A percentile compares a stretch with the other conserved stretches of the same genome.
These are phyloP conservation scores for Pagetopsis macropterus DNA, from an alignment of 2,797 vertebrate genomes.

Conservation along the genomic window DNA sequence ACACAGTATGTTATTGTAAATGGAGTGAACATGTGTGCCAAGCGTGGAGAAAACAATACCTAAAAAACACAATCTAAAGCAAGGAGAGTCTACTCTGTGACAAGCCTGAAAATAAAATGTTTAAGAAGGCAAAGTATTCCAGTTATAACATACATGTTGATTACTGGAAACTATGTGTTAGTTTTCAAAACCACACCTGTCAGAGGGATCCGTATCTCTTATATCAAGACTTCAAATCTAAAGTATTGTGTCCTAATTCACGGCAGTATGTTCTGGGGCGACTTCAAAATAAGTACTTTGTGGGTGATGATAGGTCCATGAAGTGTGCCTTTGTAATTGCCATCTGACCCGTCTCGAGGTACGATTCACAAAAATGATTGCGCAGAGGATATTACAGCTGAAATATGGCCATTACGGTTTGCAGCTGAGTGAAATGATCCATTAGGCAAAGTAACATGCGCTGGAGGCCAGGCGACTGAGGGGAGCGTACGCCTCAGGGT, in stretches of 20 bases:
- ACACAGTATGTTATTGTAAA: background rate
- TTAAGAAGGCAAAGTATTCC: background rate
- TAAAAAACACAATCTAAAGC: background rate
- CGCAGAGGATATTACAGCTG: too few species aligned
- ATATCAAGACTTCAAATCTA: slow-evolving; percentile 2
- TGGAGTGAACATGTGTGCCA: slow-evolving; percentile 10
- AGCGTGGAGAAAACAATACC: background rate
- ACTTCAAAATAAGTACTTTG: too few species aligned
- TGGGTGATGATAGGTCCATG: too few species aligned
- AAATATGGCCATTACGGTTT: too few species aligned
- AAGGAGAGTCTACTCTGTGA: background rate
- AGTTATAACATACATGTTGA: background rate
- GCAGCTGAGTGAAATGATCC: too few species aligned
- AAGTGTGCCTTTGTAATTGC: too few species aligned
- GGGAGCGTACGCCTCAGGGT: too few species aligned
- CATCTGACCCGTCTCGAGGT: too few species aligned
- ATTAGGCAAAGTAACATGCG: too few species aligned
- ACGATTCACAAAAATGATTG: too few species aligned
- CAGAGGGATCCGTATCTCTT: slow-evolving; percentile 14
- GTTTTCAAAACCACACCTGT: slow-evolving; percentile 24
- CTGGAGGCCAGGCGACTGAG: too few species aligned
- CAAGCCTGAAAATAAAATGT: background rate
- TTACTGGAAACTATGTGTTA: background rate
- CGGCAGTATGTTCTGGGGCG: too few species aligned
- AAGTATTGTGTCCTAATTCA: slow-evolving; percentile 21